Base-by-base conservation (phyloP, 2,113 vertebrate species). In the Ageneiosus marmoratus region DNA sequence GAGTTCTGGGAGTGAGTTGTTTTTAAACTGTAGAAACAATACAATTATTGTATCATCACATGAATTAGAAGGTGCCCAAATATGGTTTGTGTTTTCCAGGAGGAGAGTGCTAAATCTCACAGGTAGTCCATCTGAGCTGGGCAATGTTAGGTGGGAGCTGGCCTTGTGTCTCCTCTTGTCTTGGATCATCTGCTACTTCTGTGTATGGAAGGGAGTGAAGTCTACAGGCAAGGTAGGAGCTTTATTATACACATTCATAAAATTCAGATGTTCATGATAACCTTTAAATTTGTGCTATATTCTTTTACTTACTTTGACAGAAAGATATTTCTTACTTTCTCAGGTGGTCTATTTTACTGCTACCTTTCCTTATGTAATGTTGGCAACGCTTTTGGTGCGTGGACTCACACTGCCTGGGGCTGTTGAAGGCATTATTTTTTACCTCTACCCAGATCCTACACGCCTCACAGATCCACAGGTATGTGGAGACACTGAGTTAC, bases 1-100 rank as follows among this genome's bases (percentile, higher is more conserved):
- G 98, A 99, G 85, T 99, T 99, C 92, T 99, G 98, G 98, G 98
- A 99, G 98, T 99, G 92, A 79, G 98, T 99, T 83, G 74, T 81
- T 86, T 37, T 46, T 72, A 74, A 51, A 32, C 27, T 55, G 2
- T 60, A 24, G 4, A 41, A 80, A 51, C 20, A 50, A 50, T 48
- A 83, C n/a, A 58, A n/a, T 11, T 4, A 34, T 18, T 69, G 32
- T 34, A 48, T 48, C 0, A 18, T 56, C 56, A 37, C 51, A 41
- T 72, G 9, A 34, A 24, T 34, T 4, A 37, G 18, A 74, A 29
- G 20, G 1, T 34, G 37, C 37, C 8, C 5, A 60, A 70, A 20
- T 22, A 69, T 69, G 53, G 22, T 18, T 46, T 76, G 24, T 76
- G 1, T 72, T 88, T 88, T 88, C 50, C 86, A 93, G 92, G 90